Evolutionary conservation across 2,113 vertebrate species (phyloP).

Genomic region (Crotalus tigris): DNA sequence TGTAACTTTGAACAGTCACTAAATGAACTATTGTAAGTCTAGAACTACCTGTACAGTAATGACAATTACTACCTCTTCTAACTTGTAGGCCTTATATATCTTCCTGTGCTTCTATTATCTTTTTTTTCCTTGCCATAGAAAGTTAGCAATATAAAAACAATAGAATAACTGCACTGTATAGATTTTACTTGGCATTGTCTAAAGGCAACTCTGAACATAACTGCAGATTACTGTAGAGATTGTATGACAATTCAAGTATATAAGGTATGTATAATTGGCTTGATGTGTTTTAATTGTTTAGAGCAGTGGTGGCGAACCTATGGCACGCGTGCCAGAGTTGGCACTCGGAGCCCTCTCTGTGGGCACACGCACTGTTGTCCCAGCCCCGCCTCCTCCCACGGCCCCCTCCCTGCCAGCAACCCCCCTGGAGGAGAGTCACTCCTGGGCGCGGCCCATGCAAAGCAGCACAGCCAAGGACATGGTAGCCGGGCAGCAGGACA

Average conservation of each 20-base stretch:
- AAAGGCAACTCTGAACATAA: background rate
- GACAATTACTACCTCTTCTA: background rate
- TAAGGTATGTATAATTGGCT: background rate
- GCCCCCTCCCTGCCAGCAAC: no score
- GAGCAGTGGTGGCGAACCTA: no score
- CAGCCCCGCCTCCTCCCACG: no score
- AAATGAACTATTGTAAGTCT: background rate
- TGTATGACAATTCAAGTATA: background rate
- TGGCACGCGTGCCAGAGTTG: no score
- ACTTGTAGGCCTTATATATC: background rate
- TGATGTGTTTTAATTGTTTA: background rate
- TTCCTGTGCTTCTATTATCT: background rate
- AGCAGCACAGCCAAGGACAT: no score
- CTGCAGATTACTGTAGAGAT: background rate
- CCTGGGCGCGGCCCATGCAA: no score
- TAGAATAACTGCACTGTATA: background rate
- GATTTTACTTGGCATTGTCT: background rate
- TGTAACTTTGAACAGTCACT: background rate
- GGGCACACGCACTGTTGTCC: no score
- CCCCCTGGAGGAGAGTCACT: no score
- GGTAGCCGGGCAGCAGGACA: no score
- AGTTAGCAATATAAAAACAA: background rate
- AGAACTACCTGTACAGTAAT: background rate
- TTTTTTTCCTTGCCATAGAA: background rate
- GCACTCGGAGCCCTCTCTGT: no score